phyloP scores from a whole-genome alignment of 2,888 invertebrate species.

The Conus canariensis region DNA sequence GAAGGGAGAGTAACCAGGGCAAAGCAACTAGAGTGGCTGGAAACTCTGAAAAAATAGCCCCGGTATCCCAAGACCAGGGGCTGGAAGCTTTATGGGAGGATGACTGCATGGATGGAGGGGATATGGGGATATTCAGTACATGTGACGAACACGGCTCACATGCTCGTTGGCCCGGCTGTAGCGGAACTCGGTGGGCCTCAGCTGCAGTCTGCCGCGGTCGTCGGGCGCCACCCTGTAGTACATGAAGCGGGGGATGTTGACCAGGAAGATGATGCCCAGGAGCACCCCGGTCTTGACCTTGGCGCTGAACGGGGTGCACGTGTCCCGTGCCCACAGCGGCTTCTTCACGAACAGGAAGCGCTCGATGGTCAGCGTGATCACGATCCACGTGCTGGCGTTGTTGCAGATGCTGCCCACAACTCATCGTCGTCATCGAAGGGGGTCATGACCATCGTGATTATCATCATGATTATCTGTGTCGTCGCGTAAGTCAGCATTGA shows the following conservation, averaged over 20 bases:
- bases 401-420: conserved; percentile 64
- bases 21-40: no score
- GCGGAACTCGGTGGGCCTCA: conserved; percentile 66
- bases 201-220: conserved; percentile 31
- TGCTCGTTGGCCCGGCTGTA: conserved; percentile 22
- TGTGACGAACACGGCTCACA: not conserved
- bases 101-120: no score
- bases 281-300: conserved; percentile 61
- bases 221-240: conserved; percentile 55
- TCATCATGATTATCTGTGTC: not conserved
- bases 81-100: no score
- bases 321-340: conserved; percentile 71
- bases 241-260: conserved; percentile 72
- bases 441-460: not conserved
- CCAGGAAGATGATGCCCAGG: conserved; percentile 58
- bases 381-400: conserved; percentile 71
- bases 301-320: conserved; percentile 68
- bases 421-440: no score
- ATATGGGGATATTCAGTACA: no score
- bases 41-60: not conserved
- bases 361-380: conserved; percentile 72
- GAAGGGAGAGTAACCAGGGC: no score
- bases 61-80: not conserved
- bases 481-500: not conserved
- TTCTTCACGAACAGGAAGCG: conserved; percentile 69